Evolutionary conservation across 2,888 invertebrate species (phyloP).

Genomic region (Physocephala rufipes): DNA sequence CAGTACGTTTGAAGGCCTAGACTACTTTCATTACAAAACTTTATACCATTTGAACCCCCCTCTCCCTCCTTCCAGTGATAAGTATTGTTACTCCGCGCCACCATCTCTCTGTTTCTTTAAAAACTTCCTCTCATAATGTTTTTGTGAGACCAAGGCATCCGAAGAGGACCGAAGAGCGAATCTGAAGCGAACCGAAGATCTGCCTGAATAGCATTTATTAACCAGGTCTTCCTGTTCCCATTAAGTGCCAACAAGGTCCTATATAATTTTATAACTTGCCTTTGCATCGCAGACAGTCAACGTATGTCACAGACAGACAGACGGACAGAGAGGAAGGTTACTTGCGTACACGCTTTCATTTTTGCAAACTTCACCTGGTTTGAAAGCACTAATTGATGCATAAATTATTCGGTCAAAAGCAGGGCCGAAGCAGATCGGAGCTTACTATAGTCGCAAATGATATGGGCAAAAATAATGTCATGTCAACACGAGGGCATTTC

Average conservation of each 20-base stretch:
- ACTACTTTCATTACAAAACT: too few species aligned
- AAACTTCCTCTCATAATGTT: too few species aligned
- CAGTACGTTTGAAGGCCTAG: too few species aligned
- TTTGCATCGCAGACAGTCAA: background rate
- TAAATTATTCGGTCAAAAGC: slow-evolving; percentile 15
- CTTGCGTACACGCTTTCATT: background rate
- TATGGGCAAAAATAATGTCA: slow-evolving; percentile 26
- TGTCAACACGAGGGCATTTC: slow-evolving; percentile 20
- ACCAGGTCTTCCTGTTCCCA: slow-evolving; percentile 20
- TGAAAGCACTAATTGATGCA: slow-evolving; percentile 24
- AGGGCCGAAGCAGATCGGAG: background rate
- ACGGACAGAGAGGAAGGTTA: too few species aligned
- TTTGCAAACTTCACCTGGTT: slow-evolving; percentile 7
- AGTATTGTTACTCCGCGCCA: too few species aligned
- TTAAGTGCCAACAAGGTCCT: background rate
- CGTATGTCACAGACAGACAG: too few species aligned
- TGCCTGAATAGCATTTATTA: slow-evolving; percentile 3
- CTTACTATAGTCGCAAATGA: background rate
- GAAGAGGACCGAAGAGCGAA: too few species aligned
- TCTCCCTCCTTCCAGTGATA: too few species aligned
- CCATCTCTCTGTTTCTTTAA: too few species aligned
- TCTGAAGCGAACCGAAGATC: background rate
- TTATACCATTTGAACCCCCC: too few species aligned
- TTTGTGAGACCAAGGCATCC: too few species aligned
- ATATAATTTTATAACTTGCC: background rate